These are phyloP conservation scores for Myotis brandtii DNA, from an alignment of 2,113 vertebrate species.

Conservation along the genomic window DNA sequence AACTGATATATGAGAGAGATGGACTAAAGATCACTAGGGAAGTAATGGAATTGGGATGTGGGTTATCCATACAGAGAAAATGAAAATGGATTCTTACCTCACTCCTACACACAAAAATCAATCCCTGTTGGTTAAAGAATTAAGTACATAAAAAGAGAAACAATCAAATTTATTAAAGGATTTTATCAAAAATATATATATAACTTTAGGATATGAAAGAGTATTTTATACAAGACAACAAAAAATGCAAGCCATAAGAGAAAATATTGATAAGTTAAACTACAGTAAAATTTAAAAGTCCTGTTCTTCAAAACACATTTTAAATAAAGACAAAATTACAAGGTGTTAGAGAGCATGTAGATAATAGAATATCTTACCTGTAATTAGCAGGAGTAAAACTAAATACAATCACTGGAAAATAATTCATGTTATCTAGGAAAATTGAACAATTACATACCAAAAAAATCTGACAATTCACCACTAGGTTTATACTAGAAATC, in stretches of 20 bases:
- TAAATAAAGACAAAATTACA: constrained; percentile 10
- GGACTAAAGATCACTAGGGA: background rate
- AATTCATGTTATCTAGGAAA: constrained; percentile 17
- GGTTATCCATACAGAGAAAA: background rate
- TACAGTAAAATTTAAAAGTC: constrained; percentile 21
- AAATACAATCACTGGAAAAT: background rate
- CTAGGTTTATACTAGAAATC: constrained; percentile 2
- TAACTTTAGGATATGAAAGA: background rate
- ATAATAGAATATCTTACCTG: background rate
- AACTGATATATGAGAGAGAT: background rate
- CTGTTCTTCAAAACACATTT: background rate
- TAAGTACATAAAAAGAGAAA: constrained; percentile 6
- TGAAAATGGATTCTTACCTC: background rate
- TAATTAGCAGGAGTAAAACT: background rate
- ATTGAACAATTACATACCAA: background rate
- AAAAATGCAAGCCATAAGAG: background rate
- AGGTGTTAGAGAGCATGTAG: background rate
- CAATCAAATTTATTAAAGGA: constrained; percentile 6
- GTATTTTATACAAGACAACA: constrained; percentile 16
- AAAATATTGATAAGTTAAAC: constrained; percentile 50
- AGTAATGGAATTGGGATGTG: background rate
- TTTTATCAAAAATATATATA: background rate
- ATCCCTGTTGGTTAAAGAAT: background rate
- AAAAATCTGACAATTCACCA: background rate
- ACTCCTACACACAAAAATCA: background rate